These are phyloP conservation scores for Rhinichthys klamathensis DNA, from an alignment of 2,113 vertebrate genomes.

Conservation along the genomic window DNA sequence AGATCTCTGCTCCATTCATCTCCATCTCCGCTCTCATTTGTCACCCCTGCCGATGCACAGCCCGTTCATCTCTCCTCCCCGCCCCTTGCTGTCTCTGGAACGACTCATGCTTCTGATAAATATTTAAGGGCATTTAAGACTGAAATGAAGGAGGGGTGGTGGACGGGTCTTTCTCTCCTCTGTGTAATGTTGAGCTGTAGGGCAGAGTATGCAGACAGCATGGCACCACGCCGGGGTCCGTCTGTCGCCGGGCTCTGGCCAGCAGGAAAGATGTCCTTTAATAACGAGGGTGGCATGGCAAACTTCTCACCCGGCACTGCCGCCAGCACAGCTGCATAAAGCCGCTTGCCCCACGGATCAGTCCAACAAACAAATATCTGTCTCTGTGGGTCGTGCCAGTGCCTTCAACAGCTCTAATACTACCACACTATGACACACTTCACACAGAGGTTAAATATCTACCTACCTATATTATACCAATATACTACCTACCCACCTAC, in stretches of 20 bases:
- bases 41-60: slow-evolving; percentile 48
- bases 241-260: slow-evolving; percentile 67
- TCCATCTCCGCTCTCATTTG: slow-evolving; percentile 51
- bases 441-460: slow-evolving; percentile 2
- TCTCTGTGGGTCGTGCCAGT: not conserved
- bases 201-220: slow-evolving; percentile 65
- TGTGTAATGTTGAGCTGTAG: slow-evolving; percentile 59
- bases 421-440: not conserved
- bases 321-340: slow-evolving; percentile 45
- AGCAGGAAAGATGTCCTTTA: slow-evolving; percentile 69
- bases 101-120: slow-evolving; percentile 64
- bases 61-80: slow-evolving; percentile 28
- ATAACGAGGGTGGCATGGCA: slow-evolving; percentile 60
- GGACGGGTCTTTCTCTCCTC: slow-evolving; percentile 37
- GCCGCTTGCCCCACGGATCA: slow-evolving; percentile 47
- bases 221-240: slow-evolving; percentile 63
- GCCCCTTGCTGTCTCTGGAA: slow-evolving; percentile 34
- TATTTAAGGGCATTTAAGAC: slow-evolving; percentile 69
- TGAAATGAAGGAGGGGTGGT: slow-evolving; percentile 62
- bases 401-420: not conserved
- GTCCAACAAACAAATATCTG: slow-evolving; percentile 47
- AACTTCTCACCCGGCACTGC: slow-evolving; percentile 63
- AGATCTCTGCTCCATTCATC: slow-evolving; percentile 47
- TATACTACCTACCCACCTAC: not conserved
- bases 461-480: not conserved